These are phyloP conservation scores for Halcyon malimbica DNA, from an alignment of 2,113 vertebrate genomes.

Conservation along the genomic window DNA sequence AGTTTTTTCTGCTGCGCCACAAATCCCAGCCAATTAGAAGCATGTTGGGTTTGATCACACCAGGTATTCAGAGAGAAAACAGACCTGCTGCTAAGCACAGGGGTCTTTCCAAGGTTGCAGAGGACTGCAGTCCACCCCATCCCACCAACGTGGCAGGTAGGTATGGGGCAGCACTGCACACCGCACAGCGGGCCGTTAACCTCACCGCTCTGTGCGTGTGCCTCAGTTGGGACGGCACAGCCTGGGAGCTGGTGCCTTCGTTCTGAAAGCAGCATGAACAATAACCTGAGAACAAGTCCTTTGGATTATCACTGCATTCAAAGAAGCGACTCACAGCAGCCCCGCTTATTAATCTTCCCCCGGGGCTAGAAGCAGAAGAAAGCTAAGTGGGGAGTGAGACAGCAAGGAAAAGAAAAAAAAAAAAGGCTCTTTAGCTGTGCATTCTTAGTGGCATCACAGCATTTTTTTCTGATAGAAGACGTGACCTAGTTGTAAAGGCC, in stretches of 20 bases:
- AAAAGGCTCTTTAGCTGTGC: neutral
- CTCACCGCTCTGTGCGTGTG: neutral
- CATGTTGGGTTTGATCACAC: neutral
- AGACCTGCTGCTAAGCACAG: neutral
- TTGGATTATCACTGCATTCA: neutral
- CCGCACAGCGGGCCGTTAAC: neutral
- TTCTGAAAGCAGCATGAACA: neutral
- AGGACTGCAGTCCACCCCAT: neutral
- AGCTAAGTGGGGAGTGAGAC: neutral
- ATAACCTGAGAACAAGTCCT: neutral
- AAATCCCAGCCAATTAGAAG: neutral
- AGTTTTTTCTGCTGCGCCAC: rapidly evolving
- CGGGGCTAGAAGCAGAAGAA: neutral
- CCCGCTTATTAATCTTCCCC: neutral
- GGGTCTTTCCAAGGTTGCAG: neutral
- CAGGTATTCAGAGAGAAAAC: neutral
- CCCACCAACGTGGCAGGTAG: rapidly evolving
- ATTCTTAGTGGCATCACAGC: neutral
- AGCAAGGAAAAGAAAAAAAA: neutral
- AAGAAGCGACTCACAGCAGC: neutral
- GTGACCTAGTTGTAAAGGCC: neutral
- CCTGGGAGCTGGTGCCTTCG: neutral
- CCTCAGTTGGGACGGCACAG: neutral
- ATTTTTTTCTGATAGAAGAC: neutral
- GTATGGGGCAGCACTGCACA: neutral